phyloP scores from a whole-genome alignment of 2,797 vertebrate species.

The Gastrophryne carolinensis region DNA sequence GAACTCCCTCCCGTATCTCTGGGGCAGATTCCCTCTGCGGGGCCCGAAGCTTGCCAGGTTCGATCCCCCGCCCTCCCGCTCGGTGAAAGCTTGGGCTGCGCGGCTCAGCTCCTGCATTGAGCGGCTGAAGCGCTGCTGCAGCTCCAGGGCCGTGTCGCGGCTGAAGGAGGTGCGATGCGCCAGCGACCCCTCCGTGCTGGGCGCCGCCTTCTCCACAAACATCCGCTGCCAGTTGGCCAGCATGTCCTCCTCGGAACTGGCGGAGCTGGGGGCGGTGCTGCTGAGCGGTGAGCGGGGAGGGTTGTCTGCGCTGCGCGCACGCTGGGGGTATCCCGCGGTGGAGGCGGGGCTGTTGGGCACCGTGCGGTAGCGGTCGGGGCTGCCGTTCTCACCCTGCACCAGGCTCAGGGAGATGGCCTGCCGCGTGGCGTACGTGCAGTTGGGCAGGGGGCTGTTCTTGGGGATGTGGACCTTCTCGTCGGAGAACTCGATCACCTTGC shows the following conservation, averaged over 20 bases:
- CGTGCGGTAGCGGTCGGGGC: constrained; percentile 66
- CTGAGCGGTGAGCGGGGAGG: constrained; percentile 75
- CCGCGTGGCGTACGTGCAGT: constrained; percentile 93
- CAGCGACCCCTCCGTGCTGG: constrained; percentile 68
- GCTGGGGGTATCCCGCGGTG: constrained; percentile 61
- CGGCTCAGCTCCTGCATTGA: constrained; percentile 69
- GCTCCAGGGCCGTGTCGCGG: constrained; percentile 75
- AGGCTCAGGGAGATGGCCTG: constrained; percentile 96
- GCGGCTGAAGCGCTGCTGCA: constrained; percentile 70
- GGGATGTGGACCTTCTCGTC: constrained; percentile 95
- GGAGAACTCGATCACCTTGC: constrained; percentile 94
- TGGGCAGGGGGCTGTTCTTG: constrained; percentile 92
- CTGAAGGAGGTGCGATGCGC: constrained; percentile 84
- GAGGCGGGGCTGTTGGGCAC: constrained; percentile 79
- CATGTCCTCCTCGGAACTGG: constrained; percentile 91
- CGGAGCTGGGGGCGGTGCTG: constrained; percentile 84
- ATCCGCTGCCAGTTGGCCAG: constrained; percentile 93
- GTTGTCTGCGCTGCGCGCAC: constrained; percentile 42
- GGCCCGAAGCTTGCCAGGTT: constrained; percentile 74
- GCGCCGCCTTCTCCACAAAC: constrained; percentile 88
- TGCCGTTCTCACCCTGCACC: constrained; percentile 80
- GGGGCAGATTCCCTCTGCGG: constrained; percentile 63
- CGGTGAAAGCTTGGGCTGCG: constrained; percentile 70
- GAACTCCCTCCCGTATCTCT: constrained; percentile 68
- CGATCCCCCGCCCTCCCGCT: constrained; percentile 79